Base-by-base conservation (phyloP, 2,797 vertebrate species). In the Anas bernieri region DNA sequence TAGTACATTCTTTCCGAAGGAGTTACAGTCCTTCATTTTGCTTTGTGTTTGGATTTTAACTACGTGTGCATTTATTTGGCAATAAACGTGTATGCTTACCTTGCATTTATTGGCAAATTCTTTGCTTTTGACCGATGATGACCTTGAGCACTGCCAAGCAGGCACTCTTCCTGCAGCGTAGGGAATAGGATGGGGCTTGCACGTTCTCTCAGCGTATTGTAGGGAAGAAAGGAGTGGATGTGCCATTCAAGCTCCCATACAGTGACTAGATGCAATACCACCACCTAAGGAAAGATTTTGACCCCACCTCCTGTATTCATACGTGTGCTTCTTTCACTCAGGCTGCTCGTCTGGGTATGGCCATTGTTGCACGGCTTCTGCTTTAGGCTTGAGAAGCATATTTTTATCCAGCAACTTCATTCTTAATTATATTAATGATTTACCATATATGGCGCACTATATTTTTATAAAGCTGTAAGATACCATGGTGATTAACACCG, bases 401-500 rank as follows among this genome's bases (percentile, higher is more conserved):
- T 91, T 94, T 96, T 95, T 87, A 90, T 48, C 81, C 63, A 48
- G 66, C 41, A 63, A 89, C 63, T 92, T 95, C 63, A 92, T 83
- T 95, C 91, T 95, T 97, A 94, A 94, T 46, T 26, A 80, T 96
- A 96, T 86, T 96, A 96, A 80, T 87, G 90, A 94, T 93, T 91
- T 96, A 87, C 90, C 93, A 72, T 95, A 95, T 95, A 95, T 96
- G 96, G 92, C 75, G 50, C 69, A 62, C 88, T 95, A 37, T 94
- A 90, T 95, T 96, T 96, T 91, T 90, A 90, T 69, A 90, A 92
- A 92, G 86, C 82, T 96, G 82, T 90, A 93, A 91, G 95, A 96
- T 96, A 95, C 92, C 96, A 96, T 94, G 91, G 95, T 95, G 93
- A 95, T 93, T 93, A 95, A 92, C 92, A 94, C 87, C 80, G 69